Percentiles rank a stretch among this genome's conserved stretches.
phyloP scores from a whole-genome alignment of 2,797 vertebrate genomes.

The Rhabdomys pumilio region DNA sequence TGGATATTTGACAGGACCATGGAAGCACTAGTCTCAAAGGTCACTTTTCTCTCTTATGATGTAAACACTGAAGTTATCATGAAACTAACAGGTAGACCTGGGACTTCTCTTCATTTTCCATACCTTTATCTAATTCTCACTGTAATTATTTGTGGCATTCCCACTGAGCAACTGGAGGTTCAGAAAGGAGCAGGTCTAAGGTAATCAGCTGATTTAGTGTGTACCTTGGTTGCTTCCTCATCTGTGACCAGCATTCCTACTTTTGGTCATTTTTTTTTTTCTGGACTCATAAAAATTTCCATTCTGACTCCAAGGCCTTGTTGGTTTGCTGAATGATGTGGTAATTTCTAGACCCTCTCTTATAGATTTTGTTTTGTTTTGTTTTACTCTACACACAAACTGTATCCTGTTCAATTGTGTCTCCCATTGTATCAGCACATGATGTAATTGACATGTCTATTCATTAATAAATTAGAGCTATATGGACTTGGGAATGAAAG shows the following conservation, averaged over 20 bases:
- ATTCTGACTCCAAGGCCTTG: not conserved
- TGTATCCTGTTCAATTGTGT: not conserved
- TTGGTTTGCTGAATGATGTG: not conserved
- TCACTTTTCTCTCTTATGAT: not conserved
- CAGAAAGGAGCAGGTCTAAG: not conserved
- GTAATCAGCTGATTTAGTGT: not conserved
- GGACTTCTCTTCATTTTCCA: conserved; percentile 15
- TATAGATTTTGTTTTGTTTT: not conserved
- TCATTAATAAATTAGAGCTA: not conserved
- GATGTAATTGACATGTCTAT: not conserved
- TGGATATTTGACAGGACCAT: not conserved
- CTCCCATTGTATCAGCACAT: not conserved
- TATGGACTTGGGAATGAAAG: not conserved
- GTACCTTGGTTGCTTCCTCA: not conserved
- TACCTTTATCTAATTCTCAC: not conserved
- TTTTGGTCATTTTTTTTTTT: not conserved
- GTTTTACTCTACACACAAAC: not conserved
- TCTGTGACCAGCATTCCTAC: not conserved
- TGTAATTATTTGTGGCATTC: not conserved
- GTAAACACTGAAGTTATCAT: not conserved
- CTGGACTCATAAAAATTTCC: not conserved
- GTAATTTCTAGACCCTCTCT: not conserved
- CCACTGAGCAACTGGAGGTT: not conserved
- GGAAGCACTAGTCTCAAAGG: not conserved
- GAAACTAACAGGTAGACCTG: not conserved